Base-by-base conservation (phyloP, 2,888 invertebrate species). In the Sphecodes monilicornis region DNA sequence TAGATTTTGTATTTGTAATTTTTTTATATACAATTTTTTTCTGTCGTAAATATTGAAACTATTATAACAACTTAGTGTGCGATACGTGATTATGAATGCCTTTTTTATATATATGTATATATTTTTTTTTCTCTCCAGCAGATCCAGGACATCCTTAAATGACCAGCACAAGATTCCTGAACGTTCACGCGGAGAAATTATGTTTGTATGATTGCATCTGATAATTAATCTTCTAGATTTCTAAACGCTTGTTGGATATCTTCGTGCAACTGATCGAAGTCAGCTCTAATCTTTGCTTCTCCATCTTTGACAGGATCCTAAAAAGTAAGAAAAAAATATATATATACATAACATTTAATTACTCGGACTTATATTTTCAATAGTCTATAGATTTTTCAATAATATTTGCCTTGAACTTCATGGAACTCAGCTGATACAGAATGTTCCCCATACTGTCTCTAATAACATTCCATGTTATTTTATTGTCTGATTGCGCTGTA, bases 231-330 rank as follows among this genome's bases (percentile, higher is more conserved):
- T 96, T 99, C 99, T 94, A 99, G 96, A 96, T 99, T 99, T 95
- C 99, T 97, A 97, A 99, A 99, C 92, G 98, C 98, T 94, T 98
- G 98, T 92, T 98, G 98, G 96, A 99, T 98, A 95, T 99, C 98
- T 95, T 99, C 99, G 92, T 98, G 96, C 79, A 99, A 96, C 94
- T 99, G 99, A 95, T 99, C 99, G 95, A 98, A 99, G 94, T 99
- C 99, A 71, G 98, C 97, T 95, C 98, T 98, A 95, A 99, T 99
- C 96, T 99, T 99, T 22, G 97, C 97, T 95, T 99, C 99, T 79
- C 99, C 99, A 92, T 99, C 99, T 95, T 98, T 99, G 41, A 98
- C 98, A 70, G 99, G 99, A 95, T 99, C 99, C 98, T 98, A 5
- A 46, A 68, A 39, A 50, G 46, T 13, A 60, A 46, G 60, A 26